Conservation (phyloP, 2,113 vertebrate species). For the Gymnobelideus leadbeateri region DNA sequence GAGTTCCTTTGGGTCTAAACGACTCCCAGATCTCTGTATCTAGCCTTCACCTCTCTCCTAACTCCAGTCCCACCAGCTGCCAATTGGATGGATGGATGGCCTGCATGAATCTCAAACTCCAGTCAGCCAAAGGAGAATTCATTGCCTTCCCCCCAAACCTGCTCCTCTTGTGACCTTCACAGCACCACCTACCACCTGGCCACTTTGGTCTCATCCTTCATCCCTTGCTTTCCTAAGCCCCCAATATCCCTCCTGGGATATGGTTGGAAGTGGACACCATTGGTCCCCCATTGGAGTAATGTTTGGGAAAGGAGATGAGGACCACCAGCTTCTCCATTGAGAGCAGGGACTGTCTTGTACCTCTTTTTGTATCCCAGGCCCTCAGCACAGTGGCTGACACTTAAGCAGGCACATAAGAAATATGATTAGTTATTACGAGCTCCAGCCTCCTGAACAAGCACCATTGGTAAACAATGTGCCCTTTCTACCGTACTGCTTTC, state of each 20-base stretch:
- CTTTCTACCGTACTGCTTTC: neutral
- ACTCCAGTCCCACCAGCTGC: neutral
- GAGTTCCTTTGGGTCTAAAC: neutral
- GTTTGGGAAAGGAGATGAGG: neutral
- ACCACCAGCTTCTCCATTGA: too few species aligned
- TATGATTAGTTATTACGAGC: rapidly evolving
- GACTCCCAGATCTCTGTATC: neutral
- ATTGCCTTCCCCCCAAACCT: neutral
- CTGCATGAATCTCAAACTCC: neutral
- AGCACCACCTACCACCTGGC: neutral
- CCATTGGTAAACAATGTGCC: neutral
- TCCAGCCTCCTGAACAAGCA: neutral
- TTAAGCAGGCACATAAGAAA: neutral
- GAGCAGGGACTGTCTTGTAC: neutral
- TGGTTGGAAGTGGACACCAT: neutral
- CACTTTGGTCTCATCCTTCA: neutral
- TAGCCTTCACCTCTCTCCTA: neutral
- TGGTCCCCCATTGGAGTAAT: too few species aligned
- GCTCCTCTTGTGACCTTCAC: neutral
- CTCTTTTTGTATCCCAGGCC: neutral
- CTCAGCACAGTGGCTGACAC: neutral
- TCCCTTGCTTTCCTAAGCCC: neutral
- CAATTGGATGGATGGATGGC: neutral
- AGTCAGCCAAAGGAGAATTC: neutral
- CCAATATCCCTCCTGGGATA: neutral